Conservation (phyloP, 2,113 vertebrate species). For the Campylorhamphus procurvoides region DNA sequence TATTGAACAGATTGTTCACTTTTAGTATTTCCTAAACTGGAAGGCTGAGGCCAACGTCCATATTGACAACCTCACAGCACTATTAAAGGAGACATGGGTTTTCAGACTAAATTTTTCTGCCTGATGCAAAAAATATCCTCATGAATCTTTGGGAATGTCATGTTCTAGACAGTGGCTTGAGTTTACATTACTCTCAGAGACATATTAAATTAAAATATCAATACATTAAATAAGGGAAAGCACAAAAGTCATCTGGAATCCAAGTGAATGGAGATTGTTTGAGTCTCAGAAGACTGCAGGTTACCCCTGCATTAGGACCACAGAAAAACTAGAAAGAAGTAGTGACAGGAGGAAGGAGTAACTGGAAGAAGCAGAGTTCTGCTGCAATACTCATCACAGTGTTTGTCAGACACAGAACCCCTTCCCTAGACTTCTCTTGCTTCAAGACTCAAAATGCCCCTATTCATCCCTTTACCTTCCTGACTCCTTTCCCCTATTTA, state of each 20-base stretch:
- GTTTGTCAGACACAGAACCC: neutral
- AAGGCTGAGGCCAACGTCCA: slow-evolving; percentile 10
- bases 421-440: neutral
- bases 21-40: neutral
- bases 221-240: neutral
- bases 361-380: neutral
- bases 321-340: neutral
- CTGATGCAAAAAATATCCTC: neutral
- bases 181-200: neutral
- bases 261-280: neutral
- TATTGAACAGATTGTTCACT: slow-evolving; percentile 36
- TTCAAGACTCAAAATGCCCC: neutral
- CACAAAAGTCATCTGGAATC: neutral
- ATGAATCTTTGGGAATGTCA: neutral
- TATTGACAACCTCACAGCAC: neutral
- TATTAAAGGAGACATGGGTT: neutral
- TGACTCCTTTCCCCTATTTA: neutral
- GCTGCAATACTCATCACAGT: neutral
- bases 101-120: neutral
- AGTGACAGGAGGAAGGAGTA: neutral
- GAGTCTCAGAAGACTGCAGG: neutral
- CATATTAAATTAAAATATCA: neutral
- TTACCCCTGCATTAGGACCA: neutral
- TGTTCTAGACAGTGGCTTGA: neutral
- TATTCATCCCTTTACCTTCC: neutral